These are phyloP conservation scores for Apocrypta bakeri DNA, from an alignment of 1,140 invertebrate species.

Conservation along the genomic window DNA sequence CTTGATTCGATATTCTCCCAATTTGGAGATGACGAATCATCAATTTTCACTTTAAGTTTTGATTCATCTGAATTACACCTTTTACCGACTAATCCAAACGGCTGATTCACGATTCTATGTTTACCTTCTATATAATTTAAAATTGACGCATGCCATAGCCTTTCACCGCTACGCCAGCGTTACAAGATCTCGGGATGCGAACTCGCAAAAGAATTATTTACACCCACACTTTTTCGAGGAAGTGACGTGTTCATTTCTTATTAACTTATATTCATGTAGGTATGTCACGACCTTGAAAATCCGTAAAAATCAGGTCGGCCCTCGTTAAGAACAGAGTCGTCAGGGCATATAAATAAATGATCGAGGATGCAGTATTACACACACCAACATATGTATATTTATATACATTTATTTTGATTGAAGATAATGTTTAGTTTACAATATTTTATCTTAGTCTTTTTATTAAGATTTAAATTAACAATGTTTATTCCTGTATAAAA, in stretches of 20 bases:
- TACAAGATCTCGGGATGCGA: background rate
- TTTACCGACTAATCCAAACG: conserved; percentile 19
- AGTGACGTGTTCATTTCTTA: conserved; percentile 36
- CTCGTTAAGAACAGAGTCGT: background rate
- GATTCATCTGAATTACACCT: background rate
- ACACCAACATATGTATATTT: background rate
- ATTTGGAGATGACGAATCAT: conserved; percentile 23
- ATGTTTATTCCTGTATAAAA: no score
- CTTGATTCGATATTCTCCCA: background rate
- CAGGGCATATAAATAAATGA: background rate
- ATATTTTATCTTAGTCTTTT: no score
- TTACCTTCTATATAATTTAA: background rate
- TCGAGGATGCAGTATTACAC: background rate
- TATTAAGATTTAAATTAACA: no score
- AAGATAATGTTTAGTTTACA: no score
- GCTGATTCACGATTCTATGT: conserved; percentile 13
- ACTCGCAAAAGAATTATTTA: conserved; percentile 15
- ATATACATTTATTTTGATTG: no score
- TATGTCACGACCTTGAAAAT: conserved; percentile 27
- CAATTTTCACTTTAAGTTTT: background rate
- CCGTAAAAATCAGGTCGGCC: conserved; percentile 33
- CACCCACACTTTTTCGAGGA: conserved; percentile 45
- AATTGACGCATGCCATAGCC: background rate
- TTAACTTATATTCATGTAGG: background rate
- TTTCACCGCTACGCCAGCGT: conserved; percentile 29